Base-by-base conservation (phyloP, 2,888 invertebrate genomes). In the Parochlus steinenii region DNA sequence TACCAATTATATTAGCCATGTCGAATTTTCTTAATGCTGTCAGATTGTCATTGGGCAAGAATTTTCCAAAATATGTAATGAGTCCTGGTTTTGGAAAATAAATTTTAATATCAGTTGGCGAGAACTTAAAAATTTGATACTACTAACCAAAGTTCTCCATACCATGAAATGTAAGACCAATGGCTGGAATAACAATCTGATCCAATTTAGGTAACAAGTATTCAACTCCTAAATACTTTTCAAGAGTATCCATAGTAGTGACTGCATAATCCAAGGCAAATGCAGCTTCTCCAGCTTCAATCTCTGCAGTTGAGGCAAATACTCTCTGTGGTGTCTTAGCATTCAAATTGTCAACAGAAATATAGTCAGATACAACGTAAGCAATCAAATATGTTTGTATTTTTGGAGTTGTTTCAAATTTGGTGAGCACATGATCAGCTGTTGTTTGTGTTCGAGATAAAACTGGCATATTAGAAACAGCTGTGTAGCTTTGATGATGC, bases 131-230 rank as follows among this genome's bases (percentile, higher is more conserved):
- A n/a, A n/a, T n/a, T n/a, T n/a, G n/a, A n/a, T n/a, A n/a, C n/a
- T n/a, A n/a, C n/a, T n/a, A n/a, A n/a, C n/a, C n/a, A n/a, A n/a
- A n/a, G n/a, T n/a, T n/a, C n/a, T n/a, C n/a, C n/a, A n/a, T n/a
- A n/a, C n/a, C n/a, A n/a, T n/a, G n/a, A n/a, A n/a, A n/a, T n/a
- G n/a, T n/a, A n/a, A 63, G 74, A 18, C 71, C 66, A 48, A 87
- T 86, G 46, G 86, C 80, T 0, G 86, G 82, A 7, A 90, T 69
- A 0, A 83, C 83, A 3, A 79, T 76, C 76, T 89, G 82, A 53
- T 92, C 89, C 46, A 83, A 68, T 58, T 89, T 87, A 0, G 77
- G 71, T 14, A 87, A 49, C 0, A 76, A 73, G 46, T 79, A 89
- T 14, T 69, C 58, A 17, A 81, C 71, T 40, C 68, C 66, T 47